Base-by-base conservation (phyloP, 2,888 invertebrate genomes). In the Synergus laeviventris region DNA sequence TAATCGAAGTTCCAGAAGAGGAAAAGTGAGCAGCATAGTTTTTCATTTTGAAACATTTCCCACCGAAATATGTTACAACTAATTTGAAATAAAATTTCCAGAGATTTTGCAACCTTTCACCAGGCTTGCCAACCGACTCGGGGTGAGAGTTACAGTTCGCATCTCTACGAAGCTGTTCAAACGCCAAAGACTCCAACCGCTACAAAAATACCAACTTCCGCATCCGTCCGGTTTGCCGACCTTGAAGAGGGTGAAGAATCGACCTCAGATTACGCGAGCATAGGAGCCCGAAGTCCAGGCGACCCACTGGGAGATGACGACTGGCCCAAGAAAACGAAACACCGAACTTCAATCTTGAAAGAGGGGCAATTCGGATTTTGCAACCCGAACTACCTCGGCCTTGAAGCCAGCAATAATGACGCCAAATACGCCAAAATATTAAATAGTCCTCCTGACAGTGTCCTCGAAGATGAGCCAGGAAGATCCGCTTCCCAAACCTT, bases 201-300 rank as follows among this genome's bases (percentile, higher is more conserved):
- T 14, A 87, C 88, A 5, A 90, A 90, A 74, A 91, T 93, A 80
- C 92, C 93, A 4, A 92, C 92, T 77, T 93, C 92, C 1, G 93
- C 93, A 2, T 93, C 94, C 5, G 93, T 93, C 3, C 91, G 94
- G 76, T 94, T 94, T 84, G 92, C 93, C 12, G 90, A 91, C 79
- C 88, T 91, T n/a, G 91, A 92, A 36, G 92, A 92, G 24, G 91
- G 93, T 64, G 93, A 93, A 77, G 94, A 94, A 82, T 94, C 94
- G 0, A 95, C 95, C 1, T 95, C 95, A 5, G 95, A 95, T 87
- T 96, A 95, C 89, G 95, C 95, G 75, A 95, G 95, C 86, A 94
- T 95, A 73, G 95, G 95, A 89, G 93, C 93, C 0, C 85, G 90
- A 21, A 91, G 91, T 85, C 91, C 91, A 0, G 91, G 91, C 0